Percentiles rank a stretch among this genome's conserved stretches.
These are phyloP conservation scores for Lamproptera curius DNA, from an alignment of 2,888 invertebrate genomes.

Conservation along the genomic window DNA sequence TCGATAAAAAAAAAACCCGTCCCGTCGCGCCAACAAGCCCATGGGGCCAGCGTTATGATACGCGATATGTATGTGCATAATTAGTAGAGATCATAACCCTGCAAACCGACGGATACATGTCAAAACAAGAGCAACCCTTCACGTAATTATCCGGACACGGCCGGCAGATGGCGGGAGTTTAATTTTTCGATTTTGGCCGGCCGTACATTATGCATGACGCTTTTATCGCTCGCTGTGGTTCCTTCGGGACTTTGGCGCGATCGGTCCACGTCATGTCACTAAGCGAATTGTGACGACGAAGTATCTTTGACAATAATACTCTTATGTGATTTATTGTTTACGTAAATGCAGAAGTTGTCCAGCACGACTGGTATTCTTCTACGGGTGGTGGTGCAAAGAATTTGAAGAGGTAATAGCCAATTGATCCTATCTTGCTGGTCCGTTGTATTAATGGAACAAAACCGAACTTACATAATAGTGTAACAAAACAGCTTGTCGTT, in stretches of 20 bases:
- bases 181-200: slow-evolving; percentile 77
- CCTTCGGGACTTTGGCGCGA: slow-evolving; percentile 58
- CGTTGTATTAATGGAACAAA: no score
- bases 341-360: no score
- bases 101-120: slow-evolving; percentile 45
- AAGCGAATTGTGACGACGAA: no score
- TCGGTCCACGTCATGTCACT: slow-evolving; percentile 27
- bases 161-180: slow-evolving; percentile 72
- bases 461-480: no score
- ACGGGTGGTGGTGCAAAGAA: no score
- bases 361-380: no score
- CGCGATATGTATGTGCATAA: slow-evolving; percentile 39
- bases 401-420: no score
- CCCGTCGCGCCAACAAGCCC: slow-evolving; percentile 19
- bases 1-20: slow-evolving; percentile 16
- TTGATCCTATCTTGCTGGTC: no score
- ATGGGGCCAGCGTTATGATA: slow-evolving; percentile 33
- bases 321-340: no score
- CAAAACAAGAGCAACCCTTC: slow-evolving; percentile 46
- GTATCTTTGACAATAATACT: no score
- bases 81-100: slow-evolving; percentile 55
- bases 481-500: no score
- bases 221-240: slow-evolving; percentile 73
- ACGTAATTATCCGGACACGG: slow-evolving; percentile 51
- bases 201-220: slow-evolving; percentile 73